Evolutionary conservation across 92 coral and sea anemone genomes (phyloP), one percentile per base, ranked within the genome.

Genomic region (Scolanthus callimorphus): DNA sequence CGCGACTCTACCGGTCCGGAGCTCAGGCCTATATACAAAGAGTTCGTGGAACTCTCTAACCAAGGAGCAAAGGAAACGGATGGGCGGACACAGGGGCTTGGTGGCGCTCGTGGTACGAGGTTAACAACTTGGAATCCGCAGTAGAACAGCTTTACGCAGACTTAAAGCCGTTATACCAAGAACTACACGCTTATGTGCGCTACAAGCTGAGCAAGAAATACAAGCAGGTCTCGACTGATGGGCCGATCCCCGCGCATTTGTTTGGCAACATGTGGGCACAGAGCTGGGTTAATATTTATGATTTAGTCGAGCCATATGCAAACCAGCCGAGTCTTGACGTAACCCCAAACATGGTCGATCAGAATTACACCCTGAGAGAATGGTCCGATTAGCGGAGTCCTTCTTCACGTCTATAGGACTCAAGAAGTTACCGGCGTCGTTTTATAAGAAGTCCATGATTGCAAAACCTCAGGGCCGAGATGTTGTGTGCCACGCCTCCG

Each of bases 41-140:
- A 57, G 27, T 94, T 80, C 28, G 99, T 94, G 11, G 68, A 81
- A 1, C 67, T 81, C 10, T 63, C 81, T 20, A 94, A 94, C 78
- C 49, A 59, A 25, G 99, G 99, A 8, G 99, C 99, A 9, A 73
- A n/a, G 27, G 99, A 94, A 66, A 89, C 49, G 70, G 62, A 10
- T 89, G 88, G 87, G 25, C 31, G 0, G 90, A 94, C 31, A 79
- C 71, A 3, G 99, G 99, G 0, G 85, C 51, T 21, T 89, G 78
- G 64, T 94, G 99, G 99, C 79, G 99, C 29, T 89, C 97, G 1
- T 76, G 92, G 86, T 94, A 94, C 47, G 99, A 94, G 44, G 90
- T 81, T 6, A 82, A 77, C 12, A 69, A 94, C 67, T 53, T 94
- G n/a, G 85, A 61, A 30, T 56, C 56, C 4, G 49, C 70, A 27